Base-by-base conservation (phyloP, 2,113 vertebrate genomes). In the Chloebia gouldiae region DNA sequence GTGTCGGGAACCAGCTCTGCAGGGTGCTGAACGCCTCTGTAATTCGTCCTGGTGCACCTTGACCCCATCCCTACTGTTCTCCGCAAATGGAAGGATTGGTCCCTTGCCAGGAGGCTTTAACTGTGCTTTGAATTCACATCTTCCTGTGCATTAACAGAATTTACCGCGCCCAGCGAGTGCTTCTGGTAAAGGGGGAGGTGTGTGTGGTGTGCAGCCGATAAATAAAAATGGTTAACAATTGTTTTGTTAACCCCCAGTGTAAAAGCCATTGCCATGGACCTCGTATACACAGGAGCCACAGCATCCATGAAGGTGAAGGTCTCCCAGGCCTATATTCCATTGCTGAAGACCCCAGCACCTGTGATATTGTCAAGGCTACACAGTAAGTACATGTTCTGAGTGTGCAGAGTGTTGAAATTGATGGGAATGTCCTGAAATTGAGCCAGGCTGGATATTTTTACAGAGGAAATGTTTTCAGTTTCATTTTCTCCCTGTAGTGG, bases 301-400 rank as follows among this genome's bases (percentile, higher is more conserved):
- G 93, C 10, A 2, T 39, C 50, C 81, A 88, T 9, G 92, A 92
- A 70, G 93, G 93, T 42, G 77, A 97, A 88, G 98, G 97, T 25
- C 88, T 98, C 22, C 97, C 98, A 7, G 98, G 98, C 88, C 97
- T 97, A 3, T 90, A 97, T n/a, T 97, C 98, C 0, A 81, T 97
- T 59, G 86, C 97, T 90, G 99, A 99, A 40, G 99, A 99, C 89
- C 98, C 98, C 84, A 97, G 98, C 96, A 99, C 97, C 86, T 99
- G 98, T 97, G 99, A 99, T 96, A 99, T 99, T 15, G 97, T 99
- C 28, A 99, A 99, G 96, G 99, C 99, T 45, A 98, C 99, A 4
- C 99, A 99, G 99, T 99, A 96, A 98, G 99, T 98, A 4, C 7
- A 2, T 7, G 37, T 21, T 72, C 42, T 39, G 11, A 30, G 6